phyloP scores from a whole-genome alignment of 2,113 vertebrate genomes.

The Mesoclemmys tuberculata region DNA sequence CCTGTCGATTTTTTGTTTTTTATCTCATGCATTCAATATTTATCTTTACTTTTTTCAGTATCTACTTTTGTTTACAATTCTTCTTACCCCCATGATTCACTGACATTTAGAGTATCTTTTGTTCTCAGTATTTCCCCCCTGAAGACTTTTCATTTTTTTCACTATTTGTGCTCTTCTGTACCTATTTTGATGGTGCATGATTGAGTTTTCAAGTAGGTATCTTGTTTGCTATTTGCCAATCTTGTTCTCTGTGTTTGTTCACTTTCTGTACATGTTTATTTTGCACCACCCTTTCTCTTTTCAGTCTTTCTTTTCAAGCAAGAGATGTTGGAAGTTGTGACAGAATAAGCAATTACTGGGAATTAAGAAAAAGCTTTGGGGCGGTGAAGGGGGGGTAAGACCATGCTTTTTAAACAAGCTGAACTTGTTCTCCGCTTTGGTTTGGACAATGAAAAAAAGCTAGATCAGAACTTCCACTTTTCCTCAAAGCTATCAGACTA shows the following conservation, averaged over 20 bases:
- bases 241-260: neutral
- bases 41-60: neutral
- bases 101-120: neutral
- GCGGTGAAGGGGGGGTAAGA: too few relatives aligned
- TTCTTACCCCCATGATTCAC: neutral
- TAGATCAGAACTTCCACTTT: neutral
- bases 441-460: neutral
- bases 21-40: neutral
- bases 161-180: constrained; percentile 3
- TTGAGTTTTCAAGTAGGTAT: constrained; percentile 17
- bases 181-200: neutral
- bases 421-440: neutral
- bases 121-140: neutral
- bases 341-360: neutral
- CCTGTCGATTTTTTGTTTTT: neutral
- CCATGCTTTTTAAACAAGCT: neutral
- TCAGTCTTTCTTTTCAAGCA: neutral
- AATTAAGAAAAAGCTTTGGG: neutral
- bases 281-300: neutral
- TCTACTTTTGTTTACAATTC: neutral
- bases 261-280: neutral
- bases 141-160: neutral
- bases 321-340: neutral
- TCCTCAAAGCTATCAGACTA: neutral
- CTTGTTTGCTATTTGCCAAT: neutral